Percentiles rank a stretch among this genome's conserved stretches.
Evolutionary conservation across 2,797 vertebrate species (phyloP).

Genomic region (Megalops cyprinoides): DNA sequence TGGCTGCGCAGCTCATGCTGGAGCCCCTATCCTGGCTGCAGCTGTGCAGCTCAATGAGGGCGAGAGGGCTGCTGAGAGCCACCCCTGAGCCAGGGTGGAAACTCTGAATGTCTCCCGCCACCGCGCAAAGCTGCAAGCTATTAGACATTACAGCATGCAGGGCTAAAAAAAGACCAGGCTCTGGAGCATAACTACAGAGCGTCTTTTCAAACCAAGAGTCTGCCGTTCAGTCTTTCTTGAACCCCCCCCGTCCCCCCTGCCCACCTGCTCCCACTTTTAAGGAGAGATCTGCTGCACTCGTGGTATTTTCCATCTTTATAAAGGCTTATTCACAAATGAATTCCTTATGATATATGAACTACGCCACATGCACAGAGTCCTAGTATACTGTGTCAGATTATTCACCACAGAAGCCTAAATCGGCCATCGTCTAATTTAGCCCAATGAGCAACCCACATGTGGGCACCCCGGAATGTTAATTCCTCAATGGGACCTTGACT

Average conservation of each 20-base stretch:
- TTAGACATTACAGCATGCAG: conserved; percentile 66
- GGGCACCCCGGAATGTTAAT: not conserved
- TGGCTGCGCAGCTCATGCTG: not conserved
- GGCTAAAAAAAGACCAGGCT: conserved; percentile 65
- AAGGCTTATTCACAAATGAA: conserved; percentile 35
- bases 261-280: conserved; percentile 30
- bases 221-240: conserved; percentile 33
- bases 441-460: not conserved
- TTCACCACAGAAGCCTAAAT: not conserved
- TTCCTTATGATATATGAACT: conserved; percentile 42
- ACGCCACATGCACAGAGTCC: conserved; percentile 38
- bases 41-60: not conserved
- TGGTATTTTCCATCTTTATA: conserved; percentile 66
- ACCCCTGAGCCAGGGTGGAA: conserved; percentile 74
- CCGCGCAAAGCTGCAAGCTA: conserved; percentile 72
- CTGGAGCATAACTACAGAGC: conserved; percentile 47
- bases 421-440: not conserved
- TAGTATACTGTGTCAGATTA: conserved; percentile 41
- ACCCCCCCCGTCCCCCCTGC: conserved; percentile 22
- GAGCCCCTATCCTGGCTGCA: conserved; percentile 17
- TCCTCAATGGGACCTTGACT: not conserved
- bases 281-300: conserved; percentile 42
- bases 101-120: conserved; percentile 76
- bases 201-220: conserved; percentile 53
- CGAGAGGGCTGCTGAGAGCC: conserved; percentile 7